phyloP scores from a whole-genome alignment of 2,113 vertebrate species.

The Dascyllus trimaculatus region DNA sequence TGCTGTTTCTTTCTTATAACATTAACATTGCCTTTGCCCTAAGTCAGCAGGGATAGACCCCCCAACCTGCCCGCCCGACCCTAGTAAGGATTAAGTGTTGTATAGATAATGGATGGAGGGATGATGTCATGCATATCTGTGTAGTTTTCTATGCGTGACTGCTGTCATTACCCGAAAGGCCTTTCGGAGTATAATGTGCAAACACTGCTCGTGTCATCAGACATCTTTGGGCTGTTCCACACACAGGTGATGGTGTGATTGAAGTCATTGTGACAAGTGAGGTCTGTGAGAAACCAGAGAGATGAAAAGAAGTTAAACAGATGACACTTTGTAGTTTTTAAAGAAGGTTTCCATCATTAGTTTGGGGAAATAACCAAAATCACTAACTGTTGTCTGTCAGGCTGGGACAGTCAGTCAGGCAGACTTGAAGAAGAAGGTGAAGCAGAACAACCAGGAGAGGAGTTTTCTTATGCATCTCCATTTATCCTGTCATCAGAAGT shows the following conservation, averaged over 20 bases:
- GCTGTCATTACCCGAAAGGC: fast-evolving
- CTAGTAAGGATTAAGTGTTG: too few relatives aligned
- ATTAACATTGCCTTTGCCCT: too few relatives aligned
- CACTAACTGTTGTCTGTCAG: constrained; percentile 24
- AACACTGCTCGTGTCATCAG: fast-evolving
- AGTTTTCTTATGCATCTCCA: constrained; percentile 30
- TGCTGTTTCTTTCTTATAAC: not conserved
- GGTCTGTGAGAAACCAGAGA: constrained; percentile 16
- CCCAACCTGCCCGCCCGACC: too few relatives aligned
- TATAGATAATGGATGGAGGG: too few relatives aligned
- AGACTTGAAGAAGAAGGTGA: not conserved
- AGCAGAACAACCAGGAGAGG: not conserved
- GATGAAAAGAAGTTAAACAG: fast-evolving
- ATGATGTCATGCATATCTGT: too few relatives aligned
- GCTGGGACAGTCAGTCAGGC: fast-evolving
- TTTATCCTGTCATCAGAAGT: not conserved
- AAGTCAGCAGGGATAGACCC: too few relatives aligned
- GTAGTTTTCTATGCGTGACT: not conserved
- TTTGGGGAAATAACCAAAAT: not conserved
- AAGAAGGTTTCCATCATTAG: too few relatives aligned
- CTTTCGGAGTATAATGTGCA: constrained; percentile 7
- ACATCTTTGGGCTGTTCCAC: constrained; percentile 34
- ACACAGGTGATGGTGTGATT: constrained; percentile 35
- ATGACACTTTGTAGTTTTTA: too few relatives aligned
- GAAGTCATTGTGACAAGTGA: constrained; percentile 67